These are phyloP conservation scores for Dolomedes plantarius DNA, from an alignment of 2,888 invertebrate species.

Conservation along the genomic window DNA sequence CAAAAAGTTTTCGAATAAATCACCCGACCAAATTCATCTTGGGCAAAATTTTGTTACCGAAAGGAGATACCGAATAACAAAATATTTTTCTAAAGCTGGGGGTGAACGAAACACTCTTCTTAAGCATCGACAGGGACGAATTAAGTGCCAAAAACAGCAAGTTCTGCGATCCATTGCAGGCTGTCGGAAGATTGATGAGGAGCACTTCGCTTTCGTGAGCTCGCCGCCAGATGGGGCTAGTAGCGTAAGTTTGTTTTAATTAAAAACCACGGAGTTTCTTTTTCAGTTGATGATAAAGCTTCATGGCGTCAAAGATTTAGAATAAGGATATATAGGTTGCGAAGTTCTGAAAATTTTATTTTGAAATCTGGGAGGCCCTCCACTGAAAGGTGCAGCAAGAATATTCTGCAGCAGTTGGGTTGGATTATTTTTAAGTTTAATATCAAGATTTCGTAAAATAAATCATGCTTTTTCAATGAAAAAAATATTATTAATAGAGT, in stretches of 20 bases:
- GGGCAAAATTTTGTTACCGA: constrained; percentile 13
- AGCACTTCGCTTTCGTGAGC: constrained; percentile 28
- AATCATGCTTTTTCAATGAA: no score
- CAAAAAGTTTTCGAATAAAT: constrained; percentile 16
- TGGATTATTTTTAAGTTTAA: not conserved
- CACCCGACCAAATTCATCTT: constrained; percentile 8
- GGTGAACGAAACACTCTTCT: constrained; percentile 14
- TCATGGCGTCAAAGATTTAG: constrained; percentile 10
- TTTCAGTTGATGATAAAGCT: constrained; percentile 6
- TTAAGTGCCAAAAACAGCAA: constrained; percentile 60
- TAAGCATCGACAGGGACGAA: constrained; percentile 54
- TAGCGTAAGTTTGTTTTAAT: constrained; percentile 10
- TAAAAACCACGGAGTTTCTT: constrained; percentile 17
- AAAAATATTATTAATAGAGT: no score
- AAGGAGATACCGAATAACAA: constrained; percentile 10
- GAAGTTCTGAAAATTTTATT: not conserved
- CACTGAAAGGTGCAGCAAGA: not conserved
- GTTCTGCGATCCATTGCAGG: constrained; percentile 43
- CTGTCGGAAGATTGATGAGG: constrained; percentile 56
- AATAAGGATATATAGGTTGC: not conserved
- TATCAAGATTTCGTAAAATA: not conserved
- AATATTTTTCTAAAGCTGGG: constrained; percentile 3
- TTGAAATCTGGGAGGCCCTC: not conserved
- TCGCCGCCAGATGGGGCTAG: constrained; percentile 19
- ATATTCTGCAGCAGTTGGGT: not conserved